Percentiles rank a stretch among this genome's conserved stretches.
phyloP scores from a whole-genome alignment of 2,797 vertebrate genomes.

The Gymnothorax reevesii region DNA sequence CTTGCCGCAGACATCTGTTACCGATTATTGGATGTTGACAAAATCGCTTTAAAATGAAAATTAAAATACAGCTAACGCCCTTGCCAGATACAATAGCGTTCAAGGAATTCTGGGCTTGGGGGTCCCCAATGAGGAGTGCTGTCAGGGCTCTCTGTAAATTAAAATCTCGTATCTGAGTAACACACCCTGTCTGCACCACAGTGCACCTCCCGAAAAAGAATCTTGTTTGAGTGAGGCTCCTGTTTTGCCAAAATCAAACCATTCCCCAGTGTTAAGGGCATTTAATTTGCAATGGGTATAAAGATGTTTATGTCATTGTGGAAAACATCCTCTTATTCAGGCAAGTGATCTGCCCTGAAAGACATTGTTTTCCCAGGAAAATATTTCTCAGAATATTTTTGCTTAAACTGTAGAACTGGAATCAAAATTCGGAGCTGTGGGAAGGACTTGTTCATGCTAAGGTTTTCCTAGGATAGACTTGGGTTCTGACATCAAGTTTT shows the following conservation, averaged over 20 bases:
- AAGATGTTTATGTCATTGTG: neutral
- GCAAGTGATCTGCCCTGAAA: neutral
- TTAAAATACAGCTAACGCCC: neutral
- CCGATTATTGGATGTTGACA: neutral
- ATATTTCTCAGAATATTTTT: neutral
- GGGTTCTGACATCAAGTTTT: neutral
- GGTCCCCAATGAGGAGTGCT: neutral
- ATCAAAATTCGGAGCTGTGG: neutral
- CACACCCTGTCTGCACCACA: neutral
- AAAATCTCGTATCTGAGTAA: neutral
- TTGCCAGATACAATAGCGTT: neutral
- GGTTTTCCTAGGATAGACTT: neutral
- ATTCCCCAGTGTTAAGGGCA: neutral
- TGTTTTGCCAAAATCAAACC: neutral
- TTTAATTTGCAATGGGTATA: neutral
- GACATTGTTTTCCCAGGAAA: neutral
- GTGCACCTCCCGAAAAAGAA: neutral
- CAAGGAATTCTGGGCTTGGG: neutral
- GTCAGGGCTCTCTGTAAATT: neutral
- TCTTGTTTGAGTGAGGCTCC: neutral
- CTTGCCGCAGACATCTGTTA: neutral
- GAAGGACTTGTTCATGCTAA: neutral
- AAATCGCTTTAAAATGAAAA: constrained; percentile 15
- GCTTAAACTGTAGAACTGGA: neutral
- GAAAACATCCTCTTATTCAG: no score